Base-by-base conservation (phyloP, 2,888 invertebrate species). In the Phymatocera aterrima region DNA sequence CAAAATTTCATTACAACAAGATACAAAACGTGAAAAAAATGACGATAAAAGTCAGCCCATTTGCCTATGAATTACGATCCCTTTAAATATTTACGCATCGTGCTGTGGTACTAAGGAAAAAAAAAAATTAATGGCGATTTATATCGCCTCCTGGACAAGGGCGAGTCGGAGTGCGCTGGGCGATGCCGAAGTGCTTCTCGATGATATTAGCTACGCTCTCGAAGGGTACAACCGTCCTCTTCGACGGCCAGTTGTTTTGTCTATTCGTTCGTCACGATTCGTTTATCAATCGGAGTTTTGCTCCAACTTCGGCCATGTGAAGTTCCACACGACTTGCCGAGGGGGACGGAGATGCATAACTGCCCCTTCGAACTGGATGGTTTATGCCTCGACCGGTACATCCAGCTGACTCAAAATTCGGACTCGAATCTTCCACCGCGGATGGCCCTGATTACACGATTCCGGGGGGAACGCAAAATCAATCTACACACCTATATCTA, bases 51-150 rank as follows among this genome's bases (percentile, higher is more conserved):
- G 34, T 18, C 78, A 74, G 77, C 79, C 82, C 83, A 82, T 81
- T 85, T 80, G 83, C 82, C 84, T 84, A 84, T 85, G 85, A 87
- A 83, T 84, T 86, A 87, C 83, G 85, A 81, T 77, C 78, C 82
- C 80, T 84, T 86, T 85, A 85, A 86, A 87, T 88, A 88, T 88
- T 87, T 86, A 87, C 86, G 75, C 57, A 57, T n/a, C 51, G 75
- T 57, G 10, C 15, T 40, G 21, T 57, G 85, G 84, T 81, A 83
- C 82, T 85, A 83, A 83, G 86, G 84, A 84, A 87, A 86, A 83
- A 86, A 84, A 84, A 87, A 86, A 86, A 87, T 87, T 87, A 87
- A 88, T 87, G 85, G 86, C 83, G 83, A 87, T 85, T 84, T 83
- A 84, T 84, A 85, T 80, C 80, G 83, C 81, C 80, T 51, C 82